Conservation (phyloP, 2,113 vertebrate genomes). For the Chinchilla lanigera region DNA sequence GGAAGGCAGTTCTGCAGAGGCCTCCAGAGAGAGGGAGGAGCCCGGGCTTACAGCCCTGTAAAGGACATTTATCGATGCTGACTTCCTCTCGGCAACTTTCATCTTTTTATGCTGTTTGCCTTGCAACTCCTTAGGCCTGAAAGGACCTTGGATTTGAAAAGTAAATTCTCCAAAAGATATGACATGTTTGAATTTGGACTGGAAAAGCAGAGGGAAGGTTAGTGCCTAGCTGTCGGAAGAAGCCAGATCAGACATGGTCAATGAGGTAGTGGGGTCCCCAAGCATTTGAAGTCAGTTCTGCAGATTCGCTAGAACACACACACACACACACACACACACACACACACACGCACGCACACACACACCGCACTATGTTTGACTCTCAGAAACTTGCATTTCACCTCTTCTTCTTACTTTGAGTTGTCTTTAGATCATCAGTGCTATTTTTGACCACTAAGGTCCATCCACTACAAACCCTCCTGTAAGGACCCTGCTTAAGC, state of each 20-base stretch:
- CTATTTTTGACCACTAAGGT: background rate
- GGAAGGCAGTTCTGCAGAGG: background rate
- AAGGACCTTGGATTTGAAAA: constrained; percentile 80
- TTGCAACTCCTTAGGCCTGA: constrained; percentile 87
- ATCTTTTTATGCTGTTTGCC: constrained; percentile 89
- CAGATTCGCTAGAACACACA: background rate
- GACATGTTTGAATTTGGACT: constrained; percentile 72
- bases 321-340: background rate
- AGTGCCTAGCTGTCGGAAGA: background rate
- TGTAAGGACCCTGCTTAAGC: background rate
- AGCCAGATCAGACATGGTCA: background rate
- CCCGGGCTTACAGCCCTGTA: constrained; percentile 82
- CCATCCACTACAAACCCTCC: background rate
- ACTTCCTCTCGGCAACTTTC: constrained; percentile 88
- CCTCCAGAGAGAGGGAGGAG: constrained; percentile 62
- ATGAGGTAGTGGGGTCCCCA: background rate
- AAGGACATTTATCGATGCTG: constrained; percentile 85
- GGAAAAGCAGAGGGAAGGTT: background rate
- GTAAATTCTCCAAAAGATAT: constrained; percentile 55
- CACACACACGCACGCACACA: background rate
- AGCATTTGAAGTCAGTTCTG: background rate
- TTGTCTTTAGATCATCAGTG: background rate
- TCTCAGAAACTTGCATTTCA: background rate
- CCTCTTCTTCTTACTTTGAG: background rate
- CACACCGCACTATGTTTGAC: background rate